These are phyloP conservation scores for Gymnothorax javanicus DNA, from an alignment of 2,797 vertebrate genomes.

Conservation along the genomic window DNA sequence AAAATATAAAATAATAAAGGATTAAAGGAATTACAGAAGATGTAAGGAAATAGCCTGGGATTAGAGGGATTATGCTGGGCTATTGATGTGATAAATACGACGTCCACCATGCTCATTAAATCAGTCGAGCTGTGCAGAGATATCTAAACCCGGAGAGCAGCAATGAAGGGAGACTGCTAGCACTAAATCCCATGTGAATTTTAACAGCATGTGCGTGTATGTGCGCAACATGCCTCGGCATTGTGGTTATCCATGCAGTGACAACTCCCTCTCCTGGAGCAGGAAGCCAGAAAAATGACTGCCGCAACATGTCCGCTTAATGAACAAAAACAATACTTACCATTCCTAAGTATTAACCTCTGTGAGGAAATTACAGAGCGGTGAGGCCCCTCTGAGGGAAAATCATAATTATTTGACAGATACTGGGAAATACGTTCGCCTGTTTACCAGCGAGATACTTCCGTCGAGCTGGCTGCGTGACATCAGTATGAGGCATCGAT, in stretches of 20 bases:
- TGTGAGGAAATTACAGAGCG: slow-evolving; percentile 25
- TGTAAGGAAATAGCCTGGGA: slow-evolving; percentile 41
- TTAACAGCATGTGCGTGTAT: slow-evolving; percentile 20
- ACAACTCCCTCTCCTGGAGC: slow-evolving; percentile 30
- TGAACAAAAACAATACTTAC: slow-evolving; percentile 36
- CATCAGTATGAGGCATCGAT: not conserved
- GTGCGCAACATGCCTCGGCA: slow-evolving; percentile 42
- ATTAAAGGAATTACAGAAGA: slow-evolving; percentile 43
- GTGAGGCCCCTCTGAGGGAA: not conserved
- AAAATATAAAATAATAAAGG: slow-evolving; percentile 36
- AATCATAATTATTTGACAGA: slow-evolving; percentile 19
- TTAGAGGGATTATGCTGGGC: slow-evolving; percentile 36
- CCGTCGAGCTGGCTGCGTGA: not conserved
- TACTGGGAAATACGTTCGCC: not conserved
- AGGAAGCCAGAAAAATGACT: slow-evolving; percentile 25
- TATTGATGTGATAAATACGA: slow-evolving; percentile 42
- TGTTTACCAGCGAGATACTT: not conserved
- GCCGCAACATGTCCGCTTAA: slow-evolving; percentile 42
- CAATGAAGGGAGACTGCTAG: slow-evolving; percentile 12
- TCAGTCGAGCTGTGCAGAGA: slow-evolving; percentile 42
- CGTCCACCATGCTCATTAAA: slow-evolving; percentile 47
- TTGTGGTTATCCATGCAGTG: slow-evolving; percentile 37
- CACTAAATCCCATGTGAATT: slow-evolving; percentile 50
- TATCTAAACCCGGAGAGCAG: slow-evolving; percentile 33
- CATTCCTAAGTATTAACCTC: slow-evolving; percentile 36